Evolutionary conservation across 2,113 vertebrate genomes (phyloP).

Genomic region (Alethe castanea): DNA sequence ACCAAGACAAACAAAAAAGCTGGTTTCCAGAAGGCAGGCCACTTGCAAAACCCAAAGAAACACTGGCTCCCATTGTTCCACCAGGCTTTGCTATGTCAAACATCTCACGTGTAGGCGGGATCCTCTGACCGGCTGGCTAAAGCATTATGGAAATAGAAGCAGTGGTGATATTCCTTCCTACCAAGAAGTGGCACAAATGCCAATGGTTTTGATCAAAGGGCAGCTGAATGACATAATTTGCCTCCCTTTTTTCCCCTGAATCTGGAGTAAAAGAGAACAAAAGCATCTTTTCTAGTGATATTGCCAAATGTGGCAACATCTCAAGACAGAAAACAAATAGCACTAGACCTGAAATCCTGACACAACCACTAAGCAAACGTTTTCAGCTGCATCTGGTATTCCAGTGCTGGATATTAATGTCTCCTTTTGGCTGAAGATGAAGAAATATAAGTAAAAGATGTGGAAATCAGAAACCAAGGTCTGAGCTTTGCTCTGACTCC

Average conservation of each 20-base stretch:
- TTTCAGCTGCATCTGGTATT: background rate
- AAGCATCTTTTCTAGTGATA: background rate
- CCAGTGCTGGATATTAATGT: background rate
- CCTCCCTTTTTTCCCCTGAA: background rate
- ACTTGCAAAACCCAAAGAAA: constrained; percentile 18
- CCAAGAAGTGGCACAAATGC: background rate
- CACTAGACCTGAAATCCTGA: background rate
- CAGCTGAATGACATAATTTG: background rate
- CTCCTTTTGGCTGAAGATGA: background rate
- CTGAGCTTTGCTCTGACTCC: background rate
- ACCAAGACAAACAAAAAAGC: constrained; percentile 40
- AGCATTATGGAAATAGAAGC: background rate
- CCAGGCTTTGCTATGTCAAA: constrained; percentile 11
- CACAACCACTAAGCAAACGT: background rate
- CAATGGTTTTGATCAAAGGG: background rate
- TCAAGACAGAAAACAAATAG: background rate
- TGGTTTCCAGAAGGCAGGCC: constrained; percentile 11
- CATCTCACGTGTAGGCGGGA: background rate
- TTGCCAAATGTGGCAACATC: background rate
- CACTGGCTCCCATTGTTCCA: constrained; percentile 34
- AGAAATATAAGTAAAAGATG: background rate
- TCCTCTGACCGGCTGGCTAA: background rate
- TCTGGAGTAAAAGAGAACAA: background rate
- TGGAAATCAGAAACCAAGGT: background rate
- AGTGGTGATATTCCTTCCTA: background rate